These are phyloP conservation scores for Aurelia sp. DNA, from an alignment of 30 jellyfish, hydroid and myxozoan genomes.

Conservation along the genomic window DNA sequence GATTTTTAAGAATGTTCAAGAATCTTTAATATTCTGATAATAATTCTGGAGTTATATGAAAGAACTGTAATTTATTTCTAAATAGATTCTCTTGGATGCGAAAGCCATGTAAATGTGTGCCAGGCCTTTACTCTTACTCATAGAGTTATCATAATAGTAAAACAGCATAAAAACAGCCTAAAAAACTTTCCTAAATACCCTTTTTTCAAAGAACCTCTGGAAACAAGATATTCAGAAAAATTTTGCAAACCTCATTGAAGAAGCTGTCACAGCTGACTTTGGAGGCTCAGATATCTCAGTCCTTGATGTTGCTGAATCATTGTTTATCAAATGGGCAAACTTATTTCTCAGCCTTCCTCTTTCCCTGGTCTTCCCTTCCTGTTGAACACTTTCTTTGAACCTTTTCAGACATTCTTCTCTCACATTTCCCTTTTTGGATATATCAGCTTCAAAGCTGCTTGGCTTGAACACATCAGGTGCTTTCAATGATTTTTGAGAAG, in stretches of 20 bases:
- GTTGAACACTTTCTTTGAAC: slow-evolving; percentile 16
- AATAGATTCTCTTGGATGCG: too few species aligned
- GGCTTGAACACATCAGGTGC: slow-evolving; percentile 47
- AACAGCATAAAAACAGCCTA: not conserved
- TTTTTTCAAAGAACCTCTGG: not conserved
- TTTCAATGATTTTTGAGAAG: slow-evolving; percentile 18
- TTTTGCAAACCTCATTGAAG: too few species aligned
- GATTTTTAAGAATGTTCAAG: too few species aligned
- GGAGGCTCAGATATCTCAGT: not conserved
- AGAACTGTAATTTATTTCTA: too few species aligned
- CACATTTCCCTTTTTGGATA: not conserved
- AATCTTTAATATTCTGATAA: too few species aligned
- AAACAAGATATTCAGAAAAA: not conserved
- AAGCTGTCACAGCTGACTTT: too few species aligned
- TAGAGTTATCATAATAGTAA: too few species aligned
- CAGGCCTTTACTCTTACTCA: too few species aligned
- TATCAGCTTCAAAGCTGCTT: not conserved
- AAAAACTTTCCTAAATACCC: not conserved
- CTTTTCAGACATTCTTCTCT: slow-evolving; percentile 42
- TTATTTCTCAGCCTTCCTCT: slow-evolving; percentile 62
- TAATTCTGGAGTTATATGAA: too few species aligned
- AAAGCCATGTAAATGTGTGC: too few species aligned
- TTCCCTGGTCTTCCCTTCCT: not conserved
- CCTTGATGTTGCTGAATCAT: not conserved
- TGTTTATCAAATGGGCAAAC: slow-evolving; percentile 71